Evolutionary conservation across 1,140 invertebrate species (phyloP).

Genomic region (Aphaenogaster ashmeadi): DNA sequence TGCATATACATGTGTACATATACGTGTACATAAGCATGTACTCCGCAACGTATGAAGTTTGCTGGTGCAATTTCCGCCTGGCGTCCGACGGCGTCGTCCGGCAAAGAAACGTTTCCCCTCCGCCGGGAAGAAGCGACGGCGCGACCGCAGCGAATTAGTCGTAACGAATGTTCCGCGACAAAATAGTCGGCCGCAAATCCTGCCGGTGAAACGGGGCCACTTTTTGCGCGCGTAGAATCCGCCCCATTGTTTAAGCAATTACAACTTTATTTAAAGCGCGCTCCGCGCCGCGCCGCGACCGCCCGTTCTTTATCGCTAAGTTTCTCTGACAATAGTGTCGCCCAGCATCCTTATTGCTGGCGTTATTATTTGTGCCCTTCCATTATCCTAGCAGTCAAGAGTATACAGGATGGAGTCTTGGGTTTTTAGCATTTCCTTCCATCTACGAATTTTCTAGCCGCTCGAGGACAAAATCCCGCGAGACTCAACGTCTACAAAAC

Average conservation of each 20-base stretch:
- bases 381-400: background rate
- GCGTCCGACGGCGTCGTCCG: conserved; percentile 6
- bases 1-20: background rate
- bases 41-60: conserved; percentile 43
- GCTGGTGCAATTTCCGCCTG: conserved; percentile 32
- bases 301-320: conserved; percentile 20
- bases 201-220: conserved; percentile 33
- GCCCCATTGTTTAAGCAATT: conserved; percentile 57
- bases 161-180: conserved; percentile 61
- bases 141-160: conserved; percentile 52
- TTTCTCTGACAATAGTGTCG: conserved; percentile 26
- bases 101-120: conserved; percentile 16
- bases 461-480: background rate
- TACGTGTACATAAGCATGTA: background rate
- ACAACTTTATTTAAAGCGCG: conserved; percentile 59
- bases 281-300: background rate
- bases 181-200: conserved; percentile 57
- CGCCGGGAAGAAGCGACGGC: conserved; percentile 40
- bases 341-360: background rate
- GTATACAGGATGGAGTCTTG: background rate
- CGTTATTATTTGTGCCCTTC: conserved; percentile 10
- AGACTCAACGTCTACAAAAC: background rate
- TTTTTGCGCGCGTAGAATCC: conserved; percentile 33
- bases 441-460: background rate
- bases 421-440: conserved; percentile 8